Evolutionary conservation across 2,113 vertebrate species (phyloP), one percentile per base, ranked within the genome.

Genomic region (Vidua macroura): DNA sequence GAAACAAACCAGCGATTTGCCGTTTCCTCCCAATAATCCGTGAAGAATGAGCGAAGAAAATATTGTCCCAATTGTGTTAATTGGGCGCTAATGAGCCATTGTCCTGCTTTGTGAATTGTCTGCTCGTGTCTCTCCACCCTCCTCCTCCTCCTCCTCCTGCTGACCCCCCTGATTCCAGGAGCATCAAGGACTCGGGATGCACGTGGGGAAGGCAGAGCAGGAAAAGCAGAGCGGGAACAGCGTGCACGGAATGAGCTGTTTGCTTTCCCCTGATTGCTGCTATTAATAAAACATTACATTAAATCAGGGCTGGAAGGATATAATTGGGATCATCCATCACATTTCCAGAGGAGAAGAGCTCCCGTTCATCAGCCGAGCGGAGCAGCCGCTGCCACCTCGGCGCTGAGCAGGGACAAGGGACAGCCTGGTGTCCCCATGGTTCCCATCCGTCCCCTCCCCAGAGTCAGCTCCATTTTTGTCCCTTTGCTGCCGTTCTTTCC

Each of bases 231-330:
- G 62, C 16, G 86, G 86, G 90, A 79, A 41, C 37, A 37, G 79
- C 30, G 1, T 28, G 83, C 15, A 1, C 12, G 3, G 96, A 97
- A 95, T 83, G 92, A 97, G 96, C 93, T 90, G 96, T 97, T 97
- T 97, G 97, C 97, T 97, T 94, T 95, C 85, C 90, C 92, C 91
- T 93, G 97, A 97, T 95, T 83, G 96, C 91, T 92, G 86, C 96
- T 97, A 96, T 98, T 98, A 98, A 98, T 98, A 97, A 98, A 98
- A 96, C 94, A 97, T 97, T 92, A 62, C 90, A 97, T 98, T 97
- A 95, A 97, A 96, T 95, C 94, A 39, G 94, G 86, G 82, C 96
- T 96, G 64, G 20, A 81, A 92, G 93, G 90, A 70, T 63, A 94
- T 97, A 97, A 98, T 98, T 97, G 97, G 96, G 96, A 89, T 92